Evolutionary conservation across 1,140 invertebrate genomes (phyloP), one percentile per base, ranked within the genome.

Genomic region (Bombus balteatus): DNA sequence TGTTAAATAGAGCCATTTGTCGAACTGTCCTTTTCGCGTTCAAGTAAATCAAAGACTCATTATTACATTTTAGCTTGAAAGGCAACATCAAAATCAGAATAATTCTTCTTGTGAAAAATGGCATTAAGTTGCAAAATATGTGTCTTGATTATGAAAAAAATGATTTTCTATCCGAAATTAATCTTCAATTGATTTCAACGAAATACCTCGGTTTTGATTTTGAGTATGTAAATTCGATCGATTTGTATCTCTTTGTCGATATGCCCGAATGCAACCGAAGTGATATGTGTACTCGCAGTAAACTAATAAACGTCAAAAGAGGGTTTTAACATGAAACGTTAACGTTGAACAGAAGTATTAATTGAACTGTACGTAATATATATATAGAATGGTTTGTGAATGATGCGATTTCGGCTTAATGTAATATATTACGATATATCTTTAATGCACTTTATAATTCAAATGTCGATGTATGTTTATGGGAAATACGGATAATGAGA

Each of bases 301-400:
- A 32, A 68, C 77, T 53, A 43, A 74, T 32, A 18, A 62, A n/a
- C 15, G 70, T 81, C n/a, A 18, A 76, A 66, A 72, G 57, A 74
- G 13, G 57, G 47, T 68, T 86, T 59, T 80, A 72, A 76, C 85
- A 88, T 86, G 89, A 43, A 88, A 82, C 79, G 93, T 94, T 94
- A 94, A 93, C 92, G 91, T 91, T 94, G 88, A 93, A 92, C 89
- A 90, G 86, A 94, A 94, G 93, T 94, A 94, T 94, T 94, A 94
- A 89, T 92, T 91, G 91, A 94, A 83, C 78, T 93, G 92, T 94
- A 94, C 89, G 93, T 93, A 93, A 91, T 93, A 92, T 93, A 94
- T 94, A 90, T 93, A 93, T 93, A 91, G 89, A 82, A 90, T 90
- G 92, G 92, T 93, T 94, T 88, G 91, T 87, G 90, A 92, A 79